Evolutionary conservation across 1,140 invertebrate species (phyloP).

Genomic region (Drosophila asahinai): DNA sequence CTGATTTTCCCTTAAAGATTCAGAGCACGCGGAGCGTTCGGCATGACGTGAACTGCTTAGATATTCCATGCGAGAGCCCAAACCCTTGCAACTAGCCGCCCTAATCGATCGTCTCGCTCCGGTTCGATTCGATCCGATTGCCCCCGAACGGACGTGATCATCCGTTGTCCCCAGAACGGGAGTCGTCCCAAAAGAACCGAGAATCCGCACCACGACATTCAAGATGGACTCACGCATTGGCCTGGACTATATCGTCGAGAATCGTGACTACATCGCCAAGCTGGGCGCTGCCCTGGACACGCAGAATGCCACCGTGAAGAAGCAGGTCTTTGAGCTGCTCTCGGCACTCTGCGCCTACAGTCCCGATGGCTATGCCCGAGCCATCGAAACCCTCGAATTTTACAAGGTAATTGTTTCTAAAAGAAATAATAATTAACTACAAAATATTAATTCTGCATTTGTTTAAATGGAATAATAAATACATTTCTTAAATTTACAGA

Average conservation of each 20-base stretch:
- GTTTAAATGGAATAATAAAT: too few species aligned
- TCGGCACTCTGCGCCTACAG: slow-evolving; percentile 96
- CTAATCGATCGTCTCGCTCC: slow-evolving; percentile 57
- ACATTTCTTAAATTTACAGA: too few species aligned
- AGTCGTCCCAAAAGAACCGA: slow-evolving; percentile 8
- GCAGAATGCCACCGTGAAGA: slow-evolving; percentile 93
- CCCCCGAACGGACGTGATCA: slow-evolving; percentile 38
- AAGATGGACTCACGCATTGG: slow-evolving; percentile 94
- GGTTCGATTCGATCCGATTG: slow-evolving; percentile 41
- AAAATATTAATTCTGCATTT: too few species aligned
- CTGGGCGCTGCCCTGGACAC: slow-evolving; percentile 95
- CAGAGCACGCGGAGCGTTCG: slow-evolving; percentile 62
- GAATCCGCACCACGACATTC: slow-evolving; percentile 1
- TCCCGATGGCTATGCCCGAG: slow-evolving; percentile 92
- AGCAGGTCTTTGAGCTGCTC: slow-evolving; percentile 96
- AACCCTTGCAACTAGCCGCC: slow-evolving; percentile 60
- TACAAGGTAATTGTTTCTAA: too few species aligned
- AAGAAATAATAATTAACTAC: too few species aligned
- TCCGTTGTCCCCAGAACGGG: not conserved
- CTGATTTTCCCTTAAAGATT: slow-evolving; percentile 58
- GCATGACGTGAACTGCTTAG: slow-evolving; percentile 72
- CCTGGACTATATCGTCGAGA: slow-evolving; percentile 97
- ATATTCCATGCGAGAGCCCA: slow-evolving; percentile 64
- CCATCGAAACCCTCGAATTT: slow-evolving; percentile 94
- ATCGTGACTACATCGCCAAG: slow-evolving; percentile 95